Evolutionary conservation across 2,113 vertebrate species (phyloP).

Genomic region (Thryonomys swinderianus): DNA sequence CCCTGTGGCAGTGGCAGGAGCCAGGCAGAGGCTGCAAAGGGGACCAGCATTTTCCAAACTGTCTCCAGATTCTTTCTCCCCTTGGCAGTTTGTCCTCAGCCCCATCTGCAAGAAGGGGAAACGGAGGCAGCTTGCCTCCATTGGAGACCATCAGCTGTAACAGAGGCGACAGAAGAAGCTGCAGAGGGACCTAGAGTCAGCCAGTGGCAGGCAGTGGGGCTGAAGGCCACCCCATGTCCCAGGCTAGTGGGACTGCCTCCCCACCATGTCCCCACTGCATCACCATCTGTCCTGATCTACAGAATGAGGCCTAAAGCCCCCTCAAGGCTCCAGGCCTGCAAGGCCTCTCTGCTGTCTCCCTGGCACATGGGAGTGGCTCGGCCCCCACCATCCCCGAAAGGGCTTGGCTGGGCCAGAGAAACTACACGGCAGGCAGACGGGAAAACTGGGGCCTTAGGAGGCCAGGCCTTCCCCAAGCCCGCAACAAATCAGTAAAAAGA

Average conservation of each 20-base stretch:
- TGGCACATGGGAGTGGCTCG: no score
- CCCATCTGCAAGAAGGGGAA: neutral
- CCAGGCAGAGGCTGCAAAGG: neutral
- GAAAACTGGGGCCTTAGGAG: neutral
- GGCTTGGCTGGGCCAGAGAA: neutral
- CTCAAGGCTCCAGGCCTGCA: neutral
- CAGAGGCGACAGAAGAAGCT: no score
- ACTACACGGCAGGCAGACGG: neutral
- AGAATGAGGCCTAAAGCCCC: neutral
- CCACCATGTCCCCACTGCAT: no score
- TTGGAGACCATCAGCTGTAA: neutral
- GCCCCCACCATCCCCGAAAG: neutral
- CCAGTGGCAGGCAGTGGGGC: neutral
- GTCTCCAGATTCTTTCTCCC: neutral
- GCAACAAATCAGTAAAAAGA: neutral
- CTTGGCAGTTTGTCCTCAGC: neutral
- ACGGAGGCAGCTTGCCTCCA: neutral
- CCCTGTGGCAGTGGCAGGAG: neutral
- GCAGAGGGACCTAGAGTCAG: neutral
- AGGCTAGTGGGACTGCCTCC: neutral
- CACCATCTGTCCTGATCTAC: neutral
- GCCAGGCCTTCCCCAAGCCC: neutral
- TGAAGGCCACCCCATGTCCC: rapidly evolving
- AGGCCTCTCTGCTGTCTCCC: no score
- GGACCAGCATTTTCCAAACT: neutral